Evolutionary conservation across 2,888 invertebrate genomes (phyloP), one percentile per base, ranked within the genome.

Genomic region (Caenorhabditis sp.): DNA sequence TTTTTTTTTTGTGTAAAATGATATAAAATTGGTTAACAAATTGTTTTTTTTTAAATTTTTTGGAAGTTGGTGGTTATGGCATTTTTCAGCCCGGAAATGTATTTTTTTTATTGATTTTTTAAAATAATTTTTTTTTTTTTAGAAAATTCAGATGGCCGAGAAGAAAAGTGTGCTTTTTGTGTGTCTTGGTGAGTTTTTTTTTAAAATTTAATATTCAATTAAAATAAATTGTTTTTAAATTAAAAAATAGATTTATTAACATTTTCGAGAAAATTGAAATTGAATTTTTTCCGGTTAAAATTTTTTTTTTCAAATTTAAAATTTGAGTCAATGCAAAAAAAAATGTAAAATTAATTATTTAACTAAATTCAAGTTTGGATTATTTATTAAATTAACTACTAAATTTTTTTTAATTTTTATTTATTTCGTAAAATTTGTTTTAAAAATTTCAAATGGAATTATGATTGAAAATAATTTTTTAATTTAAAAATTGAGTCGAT

Each of bases 111-210:
- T n/a, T n/a, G n/a, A n/a, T n/a, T n/a, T n/a, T n/a, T n/a, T n/a
- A n/a, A n/a, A n/a, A n/a, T n/a, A n/a, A n/a, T n/a, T n/a, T n/a
- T n/a, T n/a, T n/a, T n/a, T n/a, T n/a, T n/a, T n/a, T n/a, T n/a
- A n/a, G n/a, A n/a, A n/a, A n/a, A n/a, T 40, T 13, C 50, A 58
- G 65, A 70, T 67, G 69, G 51, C 24, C 44, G 61, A 60, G 32
- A 90, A 91, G 81, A 90, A 91, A 77, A 90, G 90, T 15, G 91
- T 90, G 6, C 84, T 92, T 11, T 91, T 92, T 79, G 89, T 92
- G 32, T 91, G 91, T 80, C 79, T 91, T 28, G 91, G 91, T 91
- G 81, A 70, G 82, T 13, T 55, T 26, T n/a, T 56, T 35, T 32
- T 32, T 8, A 44, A 47, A 15, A 3, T 40, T 40, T n/a, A 56